Evolutionary conservation across 2,113 vertebrate genomes (phyloP).

Genomic region (Corythornis madagascariensis): DNA sequence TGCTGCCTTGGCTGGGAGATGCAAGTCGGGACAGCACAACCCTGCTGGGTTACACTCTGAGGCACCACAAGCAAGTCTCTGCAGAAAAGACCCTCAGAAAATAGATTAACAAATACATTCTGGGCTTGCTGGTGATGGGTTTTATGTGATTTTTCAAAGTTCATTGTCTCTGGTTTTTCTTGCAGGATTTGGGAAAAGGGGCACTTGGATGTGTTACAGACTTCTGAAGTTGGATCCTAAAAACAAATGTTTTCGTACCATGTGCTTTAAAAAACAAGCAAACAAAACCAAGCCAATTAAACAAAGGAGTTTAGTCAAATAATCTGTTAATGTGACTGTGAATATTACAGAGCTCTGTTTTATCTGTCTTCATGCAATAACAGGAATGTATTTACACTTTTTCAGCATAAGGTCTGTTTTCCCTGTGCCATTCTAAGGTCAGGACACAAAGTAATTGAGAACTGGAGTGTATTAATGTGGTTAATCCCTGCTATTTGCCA

Average conservation of each 20-base stretch:
- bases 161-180: neutral
- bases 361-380: neutral
- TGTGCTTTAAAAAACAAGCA: too few species aligned
- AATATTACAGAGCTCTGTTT: neutral
- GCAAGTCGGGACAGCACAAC: rapidly evolving
- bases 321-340: too few species aligned
- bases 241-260: neutral
- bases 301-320: too few species aligned
- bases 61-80: neutral
- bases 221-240: neutral
- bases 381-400: neutral
- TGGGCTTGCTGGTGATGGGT: neutral
- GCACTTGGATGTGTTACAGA: neutral
- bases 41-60: rapidly evolving
- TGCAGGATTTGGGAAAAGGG: neutral
- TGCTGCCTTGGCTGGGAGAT: rapidly evolving
- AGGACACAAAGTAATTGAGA: neutral
- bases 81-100: neutral
- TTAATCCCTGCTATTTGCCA: conserved; percentile 17
- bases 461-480: neutral
- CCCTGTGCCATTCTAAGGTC: neutral
- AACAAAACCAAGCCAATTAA: neutral
- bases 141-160: neutral
- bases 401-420: neutral
- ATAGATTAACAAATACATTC: rapidly evolving